Base-by-base conservation (phyloP, 2,113 vertebrate species). In the Candoia aspera region DNA sequence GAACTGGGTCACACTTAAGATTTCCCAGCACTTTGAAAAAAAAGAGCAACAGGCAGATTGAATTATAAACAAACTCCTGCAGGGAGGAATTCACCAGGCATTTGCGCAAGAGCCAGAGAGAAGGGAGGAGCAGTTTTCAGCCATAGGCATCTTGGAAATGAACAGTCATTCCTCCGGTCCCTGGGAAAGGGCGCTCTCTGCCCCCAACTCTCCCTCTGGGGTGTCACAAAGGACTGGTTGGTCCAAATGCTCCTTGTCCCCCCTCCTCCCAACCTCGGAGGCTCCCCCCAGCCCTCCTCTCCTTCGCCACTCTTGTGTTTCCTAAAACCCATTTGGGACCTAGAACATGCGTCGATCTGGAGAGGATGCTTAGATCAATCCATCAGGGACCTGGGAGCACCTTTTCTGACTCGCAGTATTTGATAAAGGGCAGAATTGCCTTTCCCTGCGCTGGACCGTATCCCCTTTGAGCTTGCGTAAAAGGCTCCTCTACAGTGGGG, bases 41-140 rank as follows among this genome's bases (percentile, higher is more conserved):
- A 17, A 24, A 54, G 21, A 94, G 59, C 94, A 87, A 88, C 6
- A 0, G 26, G 91, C 13, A 60, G 86, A 53, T 94, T 94, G 79
- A 60, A 94, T 94, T 8, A 6, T 58, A 4, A 1, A 12, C 37
- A 1, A 86, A 15, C 2, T 8, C 83, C 85, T 15, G 90, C 93
- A 29, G 94, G 0, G 84, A 37, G 87, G 87, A 88, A 88, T 79
- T 79, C 91, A 0, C 21, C 84, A 83, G 46, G 87, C 73, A 8
- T 46, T 0, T 33, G 42, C 83, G 2, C 33, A 15, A 0, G n/a
- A 3, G 0, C 1, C 0, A 1, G 55, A 59, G 55, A 57, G 55
- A 68, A 13, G 29, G 5, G 12, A 68, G 11, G 64, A n/a, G 62
- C 8, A 12, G 10, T 49, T 49, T 5, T 49, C 49, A 49, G 49